A percentile compares a stretch with the other conserved stretches of the same genome.
Evolutionary conservation across 2,888 invertebrate species (phyloP).

Genomic region (Athrips mouffetella): DNA sequence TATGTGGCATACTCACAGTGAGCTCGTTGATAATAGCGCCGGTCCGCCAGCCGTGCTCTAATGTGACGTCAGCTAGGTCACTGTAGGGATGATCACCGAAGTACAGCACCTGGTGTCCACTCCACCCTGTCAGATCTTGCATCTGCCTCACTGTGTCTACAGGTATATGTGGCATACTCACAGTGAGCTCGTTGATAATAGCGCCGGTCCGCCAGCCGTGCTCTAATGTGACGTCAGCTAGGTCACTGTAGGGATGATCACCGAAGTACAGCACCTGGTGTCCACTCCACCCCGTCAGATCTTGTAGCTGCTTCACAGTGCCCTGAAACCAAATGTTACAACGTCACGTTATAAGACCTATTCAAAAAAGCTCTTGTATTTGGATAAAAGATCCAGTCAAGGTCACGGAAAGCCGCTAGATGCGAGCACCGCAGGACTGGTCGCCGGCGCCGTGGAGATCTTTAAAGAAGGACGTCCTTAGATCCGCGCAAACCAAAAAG

Average conservation of each 20-base stretch:
- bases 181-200: constrained; percentile 95
- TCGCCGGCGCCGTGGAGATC: too few species aligned
- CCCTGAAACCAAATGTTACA: constrained; percentile 85
- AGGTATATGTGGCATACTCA: too few species aligned
- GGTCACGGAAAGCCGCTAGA: too few species aligned
- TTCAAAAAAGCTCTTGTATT: too few species aligned
- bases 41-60: constrained; percentile 98
- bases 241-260: constrained; percentile 98
- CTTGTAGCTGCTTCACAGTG: constrained; percentile 93
- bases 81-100: constrained; percentile 99
- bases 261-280: constrained; percentile 97
- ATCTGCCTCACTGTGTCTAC: constrained; percentile 96
- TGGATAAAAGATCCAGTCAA: too few species aligned
- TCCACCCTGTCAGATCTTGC: constrained; percentile 95
- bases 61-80: constrained; percentile 96
- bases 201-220: constrained; percentile 99
- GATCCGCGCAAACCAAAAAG: too few species aligned
- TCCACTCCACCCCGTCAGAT: constrained; percentile 94
- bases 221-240: constrained; percentile 96
- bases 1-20: constrained; percentile 84
- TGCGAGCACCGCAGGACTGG: too few species aligned
- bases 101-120: constrained; percentile 94
- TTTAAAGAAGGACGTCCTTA: too few species aligned
- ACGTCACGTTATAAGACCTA: too few species aligned
- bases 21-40: constrained; percentile 98